Evolutionary conservation across 2,113 vertebrate genomes (phyloP), one percentile per base, ranked within the genome.

Genomic region (Ceuthmochares aereus): DNA sequence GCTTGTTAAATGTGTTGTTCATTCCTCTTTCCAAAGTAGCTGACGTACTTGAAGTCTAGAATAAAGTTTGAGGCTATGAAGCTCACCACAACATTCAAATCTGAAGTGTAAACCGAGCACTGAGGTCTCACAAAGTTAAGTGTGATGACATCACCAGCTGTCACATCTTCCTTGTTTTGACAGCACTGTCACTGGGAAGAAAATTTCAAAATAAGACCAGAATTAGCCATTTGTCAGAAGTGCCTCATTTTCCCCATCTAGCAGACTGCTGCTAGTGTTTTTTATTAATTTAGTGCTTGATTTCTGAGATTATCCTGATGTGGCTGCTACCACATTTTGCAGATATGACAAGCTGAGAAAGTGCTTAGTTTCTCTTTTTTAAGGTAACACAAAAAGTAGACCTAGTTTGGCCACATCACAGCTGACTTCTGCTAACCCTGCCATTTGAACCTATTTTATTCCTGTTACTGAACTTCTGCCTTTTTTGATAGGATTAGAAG

Each of bases 151-250:
- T 66, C 7, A 84, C 15, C 2, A 0, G 49, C 74, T 94, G 62
- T 34, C 26, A 67, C 42, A 92, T 62, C 32, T 62, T 83, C 90
- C 79, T 73, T n/a, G 23, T 85, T 94, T 87, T 77, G 63, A 58
- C 79, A 88, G 77, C 55, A 22, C 18, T 21, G 17, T 37, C 18
- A 37, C 52, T 6, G 7, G 34, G 63, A 63, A 73, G 17, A 74
- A 70, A 64, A 16, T 85, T 90, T 83, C 78, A 79, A 93, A 93
- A 58, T 51, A 60, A 52, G 7, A 19, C 56, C 23, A 42, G 19
- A 74, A 78, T 42, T 62, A 84, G 21, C 9, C 15, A 32, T 54
- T 83, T 90, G 26, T 59, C 22, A 54, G 18, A 82, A 54, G 15
- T 30, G 72, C 55, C 10, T 89, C 0, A 49, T 34, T 54, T 85